phyloP scores from a whole-genome alignment of 2,113 vertebrate species.

The Prinia subflava region DNA sequence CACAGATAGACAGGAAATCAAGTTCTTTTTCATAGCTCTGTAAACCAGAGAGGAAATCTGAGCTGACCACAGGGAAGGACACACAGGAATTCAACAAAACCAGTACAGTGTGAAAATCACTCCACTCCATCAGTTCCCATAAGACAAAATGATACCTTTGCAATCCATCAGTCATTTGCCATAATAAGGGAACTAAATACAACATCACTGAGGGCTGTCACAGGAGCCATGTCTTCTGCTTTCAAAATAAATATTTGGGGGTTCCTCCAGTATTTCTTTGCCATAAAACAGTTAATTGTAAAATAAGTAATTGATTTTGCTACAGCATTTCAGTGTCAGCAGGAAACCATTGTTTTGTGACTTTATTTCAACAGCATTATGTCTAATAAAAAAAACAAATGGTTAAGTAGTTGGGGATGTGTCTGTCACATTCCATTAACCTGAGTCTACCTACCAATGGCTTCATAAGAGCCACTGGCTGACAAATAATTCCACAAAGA shows the following conservation, averaged over 20 bases:
- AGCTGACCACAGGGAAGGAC: background rate
- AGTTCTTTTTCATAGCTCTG: background rate
- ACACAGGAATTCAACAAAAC: background rate
- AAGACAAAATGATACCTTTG: constrained; percentile 12
- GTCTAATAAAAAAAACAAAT: background rate
- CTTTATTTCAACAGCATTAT: constrained; percentile 13
- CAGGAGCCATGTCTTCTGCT: background rate
- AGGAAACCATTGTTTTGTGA: background rate
- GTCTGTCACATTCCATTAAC: background rate
- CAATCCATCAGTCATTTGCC: background rate
- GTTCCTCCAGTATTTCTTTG: constrained; percentile 21
- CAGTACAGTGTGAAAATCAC: background rate
- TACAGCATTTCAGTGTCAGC: background rate
- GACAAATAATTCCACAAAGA: background rate
- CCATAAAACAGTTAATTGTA: constrained; percentile 6
- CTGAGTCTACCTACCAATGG: background rate
- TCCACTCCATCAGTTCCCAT: background rate
- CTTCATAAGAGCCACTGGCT: background rate
- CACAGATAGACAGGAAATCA: background rate
- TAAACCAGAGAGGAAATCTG: background rate
- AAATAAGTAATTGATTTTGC: constrained; percentile 42
- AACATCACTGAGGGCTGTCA: background rate
- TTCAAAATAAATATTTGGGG: constrained; percentile 6
- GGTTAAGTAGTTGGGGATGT: background rate
- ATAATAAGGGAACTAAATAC: background rate